phyloP scores from a whole-genome alignment of 1,140 invertebrate species.

The Rhyacophila brunnea region DNA sequence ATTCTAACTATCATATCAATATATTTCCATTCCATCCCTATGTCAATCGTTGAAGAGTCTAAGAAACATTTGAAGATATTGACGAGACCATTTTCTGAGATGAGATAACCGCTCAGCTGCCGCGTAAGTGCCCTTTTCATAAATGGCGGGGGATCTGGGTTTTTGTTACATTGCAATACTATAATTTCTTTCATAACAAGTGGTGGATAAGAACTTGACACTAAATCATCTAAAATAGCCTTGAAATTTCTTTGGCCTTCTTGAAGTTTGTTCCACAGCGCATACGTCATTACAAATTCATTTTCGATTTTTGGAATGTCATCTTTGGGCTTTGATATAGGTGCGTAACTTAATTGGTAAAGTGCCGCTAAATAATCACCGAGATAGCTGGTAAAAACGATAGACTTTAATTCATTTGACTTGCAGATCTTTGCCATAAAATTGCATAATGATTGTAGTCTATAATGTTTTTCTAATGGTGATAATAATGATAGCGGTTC shows the following conservation, averaged over 20 bases:
- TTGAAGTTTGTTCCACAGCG: slow-evolving; percentile 54
- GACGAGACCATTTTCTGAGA: slow-evolving; percentile 59
- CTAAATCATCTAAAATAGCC: slow-evolving; percentile 53
- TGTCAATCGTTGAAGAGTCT: slow-evolving; percentile 56
- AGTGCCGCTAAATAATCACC: slow-evolving; percentile 62
- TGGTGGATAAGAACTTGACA: slow-evolving; percentile 58
- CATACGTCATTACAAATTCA: slow-evolving; percentile 51
- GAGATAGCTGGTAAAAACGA: slow-evolving; percentile 51
- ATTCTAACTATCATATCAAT: slow-evolving; percentile 65
- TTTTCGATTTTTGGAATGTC: slow-evolving; percentile 28
- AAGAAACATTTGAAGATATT: slow-evolving; percentile 63
- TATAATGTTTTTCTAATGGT: slow-evolving; percentile 37
- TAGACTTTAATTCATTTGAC: slow-evolving; percentile 45
- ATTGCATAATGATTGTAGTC: slow-evolving; percentile 34
- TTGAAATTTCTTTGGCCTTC: slow-evolving; percentile 56
- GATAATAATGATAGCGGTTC: slow-evolving; percentile 35
- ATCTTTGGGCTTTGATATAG: slow-evolving; percentile 58
- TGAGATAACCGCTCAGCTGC: slow-evolving; percentile 59
- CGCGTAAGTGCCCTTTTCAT: slow-evolving; percentile 60
- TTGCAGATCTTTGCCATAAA: slow-evolving; percentile 34
- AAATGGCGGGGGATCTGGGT: slow-evolving; percentile 62
- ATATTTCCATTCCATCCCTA: slow-evolving; percentile 62
- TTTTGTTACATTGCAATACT: slow-evolving; percentile 59
- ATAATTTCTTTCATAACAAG: slow-evolving; percentile 68
- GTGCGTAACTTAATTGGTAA: slow-evolving; percentile 68